Evolutionary conservation across 2,888 invertebrate species (phyloP).

Genomic region (Andrena dorsata): DNA sequence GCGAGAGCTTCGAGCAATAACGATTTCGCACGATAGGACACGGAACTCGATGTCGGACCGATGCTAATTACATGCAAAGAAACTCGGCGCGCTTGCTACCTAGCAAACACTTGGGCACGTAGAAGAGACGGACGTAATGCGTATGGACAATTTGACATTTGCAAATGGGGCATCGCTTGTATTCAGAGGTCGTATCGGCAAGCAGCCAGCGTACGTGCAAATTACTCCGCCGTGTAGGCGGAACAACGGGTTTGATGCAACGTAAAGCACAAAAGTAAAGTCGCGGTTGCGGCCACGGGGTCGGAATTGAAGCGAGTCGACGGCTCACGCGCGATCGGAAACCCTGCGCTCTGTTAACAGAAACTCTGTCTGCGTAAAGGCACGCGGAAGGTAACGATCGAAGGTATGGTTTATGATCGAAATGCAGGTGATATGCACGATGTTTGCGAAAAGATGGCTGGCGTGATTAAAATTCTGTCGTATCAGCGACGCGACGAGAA

Average conservation of each 20-base stretch:
- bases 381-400: too few species aligned
- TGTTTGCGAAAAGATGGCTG: too few species aligned
- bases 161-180: slow-evolving; percentile 77
- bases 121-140: slow-evolving; percentile 63
- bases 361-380: background rate
- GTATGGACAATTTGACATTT: slow-evolving; percentile 78
- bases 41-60: slow-evolving; percentile 48
- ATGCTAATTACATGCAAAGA: slow-evolving; percentile 64
- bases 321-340: background rate
- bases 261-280: slow-evolving; percentile 66
- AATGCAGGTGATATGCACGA: too few species aligned
- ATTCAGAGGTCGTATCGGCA: slow-evolving; percentile 72
- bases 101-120: slow-evolving; percentile 54
- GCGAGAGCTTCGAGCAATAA: slow-evolving; percentile 5
- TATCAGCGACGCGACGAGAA: too few species aligned
- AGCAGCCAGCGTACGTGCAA: slow-evolving; percentile 73
- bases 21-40: slow-evolving; percentile 32
- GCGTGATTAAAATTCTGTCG: too few species aligned
- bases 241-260: slow-evolving; percentile 72
- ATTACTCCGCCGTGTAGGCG: slow-evolving; percentile 74
- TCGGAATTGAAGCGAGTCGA: slow-evolving; percentile 23
- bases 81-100: slow-evolving; percentile 46
- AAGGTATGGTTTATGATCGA: too few species aligned
- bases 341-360: background rate
- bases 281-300: slow-evolving; percentile 43